These are phyloP conservation scores for Lophotriccus pileatus DNA, from an alignment of 2,797 vertebrate species.

Conservation along the genomic window DNA sequence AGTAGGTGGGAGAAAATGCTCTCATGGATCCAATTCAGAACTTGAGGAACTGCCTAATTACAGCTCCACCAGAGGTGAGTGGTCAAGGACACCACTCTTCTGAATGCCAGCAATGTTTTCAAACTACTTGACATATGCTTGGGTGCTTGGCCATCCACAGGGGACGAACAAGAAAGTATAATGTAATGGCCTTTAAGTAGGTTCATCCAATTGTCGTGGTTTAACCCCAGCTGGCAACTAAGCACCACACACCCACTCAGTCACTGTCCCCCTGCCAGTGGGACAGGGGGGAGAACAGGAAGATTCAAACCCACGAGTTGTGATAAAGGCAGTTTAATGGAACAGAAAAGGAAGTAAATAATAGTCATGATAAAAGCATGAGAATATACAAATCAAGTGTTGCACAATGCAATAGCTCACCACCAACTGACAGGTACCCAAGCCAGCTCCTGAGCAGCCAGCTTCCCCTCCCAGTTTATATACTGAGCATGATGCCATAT, in stretches of 20 bases:
- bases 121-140: not conserved
- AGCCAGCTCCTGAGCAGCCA: not conserved
- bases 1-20: not conserved
- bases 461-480: not conserved
- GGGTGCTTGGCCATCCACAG: not conserved
- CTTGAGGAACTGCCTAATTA: not conserved
- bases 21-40: not conserved
- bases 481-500: not conserved
- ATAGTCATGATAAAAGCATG: not conserved
- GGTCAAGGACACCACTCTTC: not conserved
- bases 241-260: not conserved
- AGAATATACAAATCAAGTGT: not conserved
- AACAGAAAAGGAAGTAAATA: not conserved
- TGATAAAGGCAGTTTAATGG: not conserved
- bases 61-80: not conserved
- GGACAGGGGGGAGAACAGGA: not conserved
- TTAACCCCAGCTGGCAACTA: not conserved
- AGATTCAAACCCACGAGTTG: not conserved
- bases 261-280: not conserved
- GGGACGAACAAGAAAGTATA: not conserved
- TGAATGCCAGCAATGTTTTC: not conserved
- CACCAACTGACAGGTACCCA: not conserved
- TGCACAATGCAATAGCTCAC: not conserved
- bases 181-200: not conserved
- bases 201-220: not conserved